A percentile compares a stretch with the other conserved stretches of the same genome.
Evolutionary conservation across 2,888 invertebrate species (phyloP).

Genomic region (Aphodius sticticus): DNA sequence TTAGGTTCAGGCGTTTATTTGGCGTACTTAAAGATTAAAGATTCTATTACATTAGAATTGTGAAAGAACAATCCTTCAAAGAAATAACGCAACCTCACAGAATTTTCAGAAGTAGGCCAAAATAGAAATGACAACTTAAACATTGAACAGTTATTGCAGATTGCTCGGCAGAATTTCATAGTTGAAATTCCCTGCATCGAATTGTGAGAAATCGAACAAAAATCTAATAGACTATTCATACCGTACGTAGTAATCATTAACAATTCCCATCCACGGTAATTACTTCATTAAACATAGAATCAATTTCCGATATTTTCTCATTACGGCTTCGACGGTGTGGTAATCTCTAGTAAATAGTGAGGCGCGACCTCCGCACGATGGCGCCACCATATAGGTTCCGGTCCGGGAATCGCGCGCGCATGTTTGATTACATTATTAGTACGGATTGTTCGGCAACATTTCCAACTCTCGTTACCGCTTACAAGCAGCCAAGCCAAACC

Average conservation of each 20-base stretch:
- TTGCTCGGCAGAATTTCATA: too few relatives aligned
- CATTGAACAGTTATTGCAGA: too few relatives aligned
- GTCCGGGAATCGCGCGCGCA: neutral
- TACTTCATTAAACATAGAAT: neutral
- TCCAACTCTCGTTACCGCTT: neutral
- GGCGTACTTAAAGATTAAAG: too few relatives aligned
- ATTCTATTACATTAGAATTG: too few relatives aligned
- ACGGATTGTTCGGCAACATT: conserved; percentile 4
- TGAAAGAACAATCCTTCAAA: too few relatives aligned
- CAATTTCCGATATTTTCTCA: neutral
- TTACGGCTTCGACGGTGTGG: neutral
- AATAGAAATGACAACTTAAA: too few relatives aligned
- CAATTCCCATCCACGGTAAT: neutral
- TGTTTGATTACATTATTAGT: neutral
- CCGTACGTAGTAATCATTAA: neutral
- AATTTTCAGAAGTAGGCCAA: too few relatives aligned
- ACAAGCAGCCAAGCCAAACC: neutral
- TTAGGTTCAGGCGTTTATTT: too few relatives aligned
- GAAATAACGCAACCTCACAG: too few relatives aligned
- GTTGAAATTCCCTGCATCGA: too few relatives aligned
- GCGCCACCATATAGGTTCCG: neutral
- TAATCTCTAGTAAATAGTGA: neutral
- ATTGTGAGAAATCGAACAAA: too few relatives aligned
- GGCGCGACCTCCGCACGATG: neutral
- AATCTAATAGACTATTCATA: too few relatives aligned